Evolutionary conservation across 2,888 invertebrate species (phyloP), one percentile per base, ranked within the genome.

Genomic region (Argyresthia goedartella): DNA sequence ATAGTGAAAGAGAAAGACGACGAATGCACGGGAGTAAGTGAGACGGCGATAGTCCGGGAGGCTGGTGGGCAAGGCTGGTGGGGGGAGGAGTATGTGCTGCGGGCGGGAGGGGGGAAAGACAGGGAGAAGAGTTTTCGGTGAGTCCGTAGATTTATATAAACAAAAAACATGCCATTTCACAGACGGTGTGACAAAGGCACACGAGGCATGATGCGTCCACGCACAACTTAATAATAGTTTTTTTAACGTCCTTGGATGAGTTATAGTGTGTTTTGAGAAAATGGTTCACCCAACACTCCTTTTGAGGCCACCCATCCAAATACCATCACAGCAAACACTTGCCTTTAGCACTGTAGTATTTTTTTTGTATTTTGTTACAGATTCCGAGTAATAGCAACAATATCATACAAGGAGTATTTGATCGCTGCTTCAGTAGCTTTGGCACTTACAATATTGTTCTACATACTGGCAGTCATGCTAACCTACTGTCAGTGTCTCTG

Each of bases 401-500:
- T 92, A 52, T 88, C 90, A 0, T 91, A 89, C 65, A 68, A 71
- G 7, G 91, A 93, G 66, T 95, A 93, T 65, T 64, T 91, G 13
- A 72, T 88, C 41, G 94, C 93, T 0, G 90, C 91, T 1, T 60
- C 89, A 34, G 87, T 89, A 50, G 88, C 90, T 0, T 63, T 92
- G 4, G 85, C 81, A 10, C 70, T 88, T 8, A 88, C 93, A 59
- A 65, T 89, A 1, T 58, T 76, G 7, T 89, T 94, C 56, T 92
- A 87, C 9, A 75, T 81, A 34, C 68, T 85, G 52, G 69, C 78
- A 3, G 85, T 81, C 41, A 74, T 84, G 11, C 81, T 88, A 3
- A 75, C 65, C 50, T 58, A 59, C 13, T 68, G 65, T 50, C 13
- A 15, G 44, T 33, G 50, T n/a, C 7, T 6, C 2, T 49, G 41